Base-by-base conservation (phyloP, 2,113 vertebrate genomes). In the Aptenodytes forsteri region DNA sequence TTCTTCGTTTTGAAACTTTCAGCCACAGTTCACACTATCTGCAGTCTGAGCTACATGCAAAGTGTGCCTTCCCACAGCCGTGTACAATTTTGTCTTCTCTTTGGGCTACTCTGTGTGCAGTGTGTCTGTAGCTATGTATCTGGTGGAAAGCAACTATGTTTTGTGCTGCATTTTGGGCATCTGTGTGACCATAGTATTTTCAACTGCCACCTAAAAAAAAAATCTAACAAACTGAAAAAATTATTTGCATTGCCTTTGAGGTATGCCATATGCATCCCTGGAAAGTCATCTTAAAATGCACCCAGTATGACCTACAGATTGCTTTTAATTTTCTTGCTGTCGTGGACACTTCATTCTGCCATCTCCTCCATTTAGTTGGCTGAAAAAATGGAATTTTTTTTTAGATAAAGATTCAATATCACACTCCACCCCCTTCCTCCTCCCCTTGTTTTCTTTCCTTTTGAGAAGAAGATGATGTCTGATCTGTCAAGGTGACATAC, bases 141-240 rank as follows among this genome's bases (percentile, higher is more conserved):
- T 67, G 16, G 9, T 19, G 15, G 34, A 42, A 54, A 46, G 4
- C 21, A 62, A 9, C 3, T 21, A 15, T 15, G 12, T 26, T 25
- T 10, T 2, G 0, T 44, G 21, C 14, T 72, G 21, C n/a, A 3
- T 65, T 83, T 70, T 17, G 38, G n/a, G 21, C 49, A 13, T 1
- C 1, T 2, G 0, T 62, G 46, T 32, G 16, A 27, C 11, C 6
- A 22, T 2, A 22, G 9, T 2, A 2, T 40, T 87, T 59, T 50
- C 40, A 65, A 2, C 17, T 71, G 26, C 20, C 20, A n/a, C 36
- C 5, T 62, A 44, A 64, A 84, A 86, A 86, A 56, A 3, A 1
- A 16, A 22, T 0, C 2, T 64, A 46, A 42, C 6, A 21, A 58
- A 87, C 0, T 21, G n/a, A 58, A 64, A 13, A 54, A 55, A n/a